These are phyloP conservation scores for Tridacna gigas DNA, from an alignment of 2,888 invertebrate species.

Conservation along the genomic window DNA sequence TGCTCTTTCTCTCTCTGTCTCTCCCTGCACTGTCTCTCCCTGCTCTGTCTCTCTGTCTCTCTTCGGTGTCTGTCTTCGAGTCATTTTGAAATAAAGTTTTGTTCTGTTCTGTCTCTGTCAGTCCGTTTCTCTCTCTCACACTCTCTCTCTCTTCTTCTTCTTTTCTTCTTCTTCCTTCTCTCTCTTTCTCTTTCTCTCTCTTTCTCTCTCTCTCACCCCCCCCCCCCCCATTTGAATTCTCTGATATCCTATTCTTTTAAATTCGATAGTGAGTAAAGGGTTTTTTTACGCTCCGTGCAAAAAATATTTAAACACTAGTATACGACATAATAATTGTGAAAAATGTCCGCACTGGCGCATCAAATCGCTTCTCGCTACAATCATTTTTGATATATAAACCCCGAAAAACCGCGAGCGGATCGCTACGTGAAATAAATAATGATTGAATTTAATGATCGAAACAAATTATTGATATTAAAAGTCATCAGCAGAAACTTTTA, in stretches of 20 bases:
- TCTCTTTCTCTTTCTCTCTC: neutral
- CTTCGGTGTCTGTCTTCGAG: too few relatives aligned
- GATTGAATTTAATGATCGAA: constrained; percentile 31
- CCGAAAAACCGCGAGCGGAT: constrained; percentile 12
- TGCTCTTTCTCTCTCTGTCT: too few relatives aligned
- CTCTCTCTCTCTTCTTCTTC: neutral
- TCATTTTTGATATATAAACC: constrained; percentile 23
- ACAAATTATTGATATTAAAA: constrained; percentile 29
- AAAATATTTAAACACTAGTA: constrained; percentile 20
- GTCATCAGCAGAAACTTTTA: constrained; percentile 16
- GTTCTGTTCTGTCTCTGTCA: neutral
- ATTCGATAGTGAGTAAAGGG: too few relatives aligned
- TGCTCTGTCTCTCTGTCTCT: too few relatives aligned
- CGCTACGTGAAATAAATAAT: constrained; percentile 22
- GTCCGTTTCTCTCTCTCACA: neutral
- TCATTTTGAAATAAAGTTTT: too few relatives aligned
- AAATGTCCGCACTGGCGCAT: constrained; percentile 20
- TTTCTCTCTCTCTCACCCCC: neutral
- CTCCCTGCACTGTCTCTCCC: too few relatives aligned
- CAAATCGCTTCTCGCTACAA: constrained; percentile 16
- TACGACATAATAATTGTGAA: constrained; percentile 31
- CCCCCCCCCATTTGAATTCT: too few relatives aligned
- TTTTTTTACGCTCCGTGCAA: neutral
- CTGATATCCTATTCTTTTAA: too few relatives aligned
- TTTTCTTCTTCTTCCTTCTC: neutral